These are phyloP conservation scores for Drosophila novamexicana DNA, from an alignment of 1,140 invertebrate genomes.

Conservation along the genomic window DNA sequence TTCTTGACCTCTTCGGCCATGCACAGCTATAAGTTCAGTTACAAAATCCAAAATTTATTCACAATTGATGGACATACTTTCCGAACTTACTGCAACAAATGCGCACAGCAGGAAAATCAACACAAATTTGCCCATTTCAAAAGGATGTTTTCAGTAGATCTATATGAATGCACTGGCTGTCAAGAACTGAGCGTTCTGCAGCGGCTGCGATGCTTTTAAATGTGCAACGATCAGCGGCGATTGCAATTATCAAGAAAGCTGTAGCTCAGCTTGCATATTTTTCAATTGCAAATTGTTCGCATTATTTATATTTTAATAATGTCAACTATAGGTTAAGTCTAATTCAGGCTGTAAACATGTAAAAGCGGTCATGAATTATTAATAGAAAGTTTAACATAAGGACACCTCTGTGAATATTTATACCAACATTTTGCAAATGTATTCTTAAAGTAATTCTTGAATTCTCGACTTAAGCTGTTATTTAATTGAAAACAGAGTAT, in stretches of 20 bases:
- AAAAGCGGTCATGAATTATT: too few species aligned
- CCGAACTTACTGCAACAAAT: slow-evolving; percentile 16
- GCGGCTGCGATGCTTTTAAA: slow-evolving; percentile 4
- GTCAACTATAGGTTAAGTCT: too few species aligned
- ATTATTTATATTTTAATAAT: too few species aligned
- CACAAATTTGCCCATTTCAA: slow-evolving; percentile 23
- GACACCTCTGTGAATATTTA: too few species aligned
- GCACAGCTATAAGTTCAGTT: slow-evolving; percentile 8
- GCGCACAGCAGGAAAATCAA: slow-evolving; percentile 26
- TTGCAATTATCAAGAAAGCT: background rate
- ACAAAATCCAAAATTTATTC: background rate
- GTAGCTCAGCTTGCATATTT: background rate
- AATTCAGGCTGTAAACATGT: too few species aligned
- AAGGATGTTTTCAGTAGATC: background rate
- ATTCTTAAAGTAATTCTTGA: too few species aligned
- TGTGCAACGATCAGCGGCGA: background rate
- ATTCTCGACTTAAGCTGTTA: background rate
- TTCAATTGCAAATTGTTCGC: background rate
- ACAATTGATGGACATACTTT: background rate
- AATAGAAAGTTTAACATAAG: too few species aligned
- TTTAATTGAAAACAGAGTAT: background rate
- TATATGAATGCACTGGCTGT: background rate
- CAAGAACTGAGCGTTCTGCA: slow-evolving; percentile 8
- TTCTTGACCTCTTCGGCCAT: slow-evolving; percentile 13
- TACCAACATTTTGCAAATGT: too few species aligned